Base-by-base conservation (phyloP, 2,113 vertebrate species). In the Arvicanthis niloticus region DNA sequence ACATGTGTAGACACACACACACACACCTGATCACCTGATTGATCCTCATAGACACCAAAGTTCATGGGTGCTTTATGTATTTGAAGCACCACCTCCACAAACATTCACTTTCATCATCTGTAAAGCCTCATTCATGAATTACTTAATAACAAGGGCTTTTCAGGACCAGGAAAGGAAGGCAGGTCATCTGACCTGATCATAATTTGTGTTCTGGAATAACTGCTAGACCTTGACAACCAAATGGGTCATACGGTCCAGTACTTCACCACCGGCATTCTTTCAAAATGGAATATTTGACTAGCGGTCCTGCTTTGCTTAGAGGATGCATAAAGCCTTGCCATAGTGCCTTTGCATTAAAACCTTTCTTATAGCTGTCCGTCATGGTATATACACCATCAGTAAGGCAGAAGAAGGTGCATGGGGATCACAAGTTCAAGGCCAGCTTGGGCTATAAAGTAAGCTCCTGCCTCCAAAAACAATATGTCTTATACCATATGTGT, bases 101-200 rank as follows among this genome's bases (percentile, higher is more conserved):
- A 88, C 68, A 68, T 77, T 88, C 53, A 89, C 56, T 93, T 88
- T 65, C n/a, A 75, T 17, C 60, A 31, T 78, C 73, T 58, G 42
- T 53, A 91, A 91, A 45, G 13, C 37, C 10, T 76, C n/a, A 91
- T 93, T 90, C 60, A 91, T 51, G 17, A 95, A 77, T 58, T n/a
- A 37, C 70, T 34, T 29, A 82, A 78, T 86, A 82, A 21, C 60
- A 78, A 45, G 86, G 17, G 16, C 51, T 97, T 53, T 91, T 95
- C 48, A 91, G 56, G 31, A 94, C 53, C 67, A 93, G 82, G 70
- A 93, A 93, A 93, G 82, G 75, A 93, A 93, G 15, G 29, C n/a
- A 87, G 72, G 5, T 80, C 42, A 91, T 9, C 48, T 68, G 75
- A 90, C 80, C 26, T 40, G 3, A 34, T 56, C 60, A 81, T 24